Evolutionary conservation across 2,888 invertebrate species (phyloP).

Genomic region (Acleris laterana): DNA sequence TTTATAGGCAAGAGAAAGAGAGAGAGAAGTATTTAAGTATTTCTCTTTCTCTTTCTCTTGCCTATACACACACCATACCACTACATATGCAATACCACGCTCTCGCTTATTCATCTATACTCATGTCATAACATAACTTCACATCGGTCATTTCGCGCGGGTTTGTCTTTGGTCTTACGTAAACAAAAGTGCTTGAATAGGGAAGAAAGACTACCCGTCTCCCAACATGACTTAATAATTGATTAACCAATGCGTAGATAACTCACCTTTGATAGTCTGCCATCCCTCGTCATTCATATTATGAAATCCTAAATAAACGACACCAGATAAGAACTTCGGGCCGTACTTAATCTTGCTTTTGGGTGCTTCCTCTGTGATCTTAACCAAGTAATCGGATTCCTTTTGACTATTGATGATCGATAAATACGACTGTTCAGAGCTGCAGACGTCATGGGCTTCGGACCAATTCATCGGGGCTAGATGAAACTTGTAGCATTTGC

Average conservation of each 20-base stretch:
- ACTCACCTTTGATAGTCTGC: slow-evolving; percentile 59
- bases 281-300: slow-evolving; percentile 49
- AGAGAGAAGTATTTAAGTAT: too few species aligned
- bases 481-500: slow-evolving; percentile 70
- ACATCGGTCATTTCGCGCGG: too few species aligned
- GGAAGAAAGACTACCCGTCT: too few species aligned
- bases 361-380: slow-evolving; percentile 50
- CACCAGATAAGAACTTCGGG: slow-evolving; percentile 38
- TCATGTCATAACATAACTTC: too few species aligned
- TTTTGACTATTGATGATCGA: slow-evolving; percentile 60
- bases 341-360: slow-evolving; percentile 47
- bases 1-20: too few species aligned
- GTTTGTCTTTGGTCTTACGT: too few species aligned
- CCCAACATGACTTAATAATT: too few species aligned
- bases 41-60: too few species aligned
- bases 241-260: background rate
- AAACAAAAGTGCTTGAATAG: too few species aligned
- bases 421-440: slow-evolving; percentile 61
- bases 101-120: too few species aligned
- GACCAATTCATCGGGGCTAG: slow-evolving; percentile 60
- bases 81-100: too few species aligned
- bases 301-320: slow-evolving; percentile 43
- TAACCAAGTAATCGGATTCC: slow-evolving; percentile 55
- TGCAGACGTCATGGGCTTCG: slow-evolving; percentile 60
- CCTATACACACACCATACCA: too few species aligned